Conservation (phyloP, 2,113 vertebrate species). For the Promerops cafer region DNA sequence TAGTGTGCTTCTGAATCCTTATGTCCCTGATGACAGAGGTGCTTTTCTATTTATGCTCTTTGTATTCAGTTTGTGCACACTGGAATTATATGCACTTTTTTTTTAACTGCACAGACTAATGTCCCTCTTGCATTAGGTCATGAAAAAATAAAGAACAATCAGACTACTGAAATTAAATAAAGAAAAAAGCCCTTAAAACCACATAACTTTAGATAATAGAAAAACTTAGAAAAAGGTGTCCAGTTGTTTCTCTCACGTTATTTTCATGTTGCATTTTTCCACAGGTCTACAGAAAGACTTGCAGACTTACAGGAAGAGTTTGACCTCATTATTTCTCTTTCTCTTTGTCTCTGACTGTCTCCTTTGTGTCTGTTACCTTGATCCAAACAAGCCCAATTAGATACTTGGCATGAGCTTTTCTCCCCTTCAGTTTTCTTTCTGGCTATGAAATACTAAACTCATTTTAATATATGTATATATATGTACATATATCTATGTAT, state of each 20-base stretch:
- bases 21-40: conserved; percentile 47
- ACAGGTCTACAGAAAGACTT: not conserved
- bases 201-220: not conserved
- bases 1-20: conserved; percentile 54
- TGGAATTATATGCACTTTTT: not conserved
- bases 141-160: not conserved
- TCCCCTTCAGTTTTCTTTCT: not conserved
- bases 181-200: not conserved
- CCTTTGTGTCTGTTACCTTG: not conserved
- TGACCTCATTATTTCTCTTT: not conserved
- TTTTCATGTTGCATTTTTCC: not conserved
- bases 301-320: not conserved
- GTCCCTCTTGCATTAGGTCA: not conserved
- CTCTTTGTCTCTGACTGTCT: not conserved
- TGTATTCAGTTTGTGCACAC: conserved; percentile 47
- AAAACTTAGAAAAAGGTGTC: not conserved
- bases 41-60: conserved; percentile 56
- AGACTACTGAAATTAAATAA: not conserved
- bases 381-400: not conserved
- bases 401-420: not conserved
- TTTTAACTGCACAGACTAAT: not conserved
- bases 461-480: not conserved
- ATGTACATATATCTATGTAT: not conserved
- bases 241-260: not conserved
- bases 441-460: not conserved